Base-by-base conservation (phyloP, 2,888 invertebrate species). In the Epicampocera succincta region DNA sequence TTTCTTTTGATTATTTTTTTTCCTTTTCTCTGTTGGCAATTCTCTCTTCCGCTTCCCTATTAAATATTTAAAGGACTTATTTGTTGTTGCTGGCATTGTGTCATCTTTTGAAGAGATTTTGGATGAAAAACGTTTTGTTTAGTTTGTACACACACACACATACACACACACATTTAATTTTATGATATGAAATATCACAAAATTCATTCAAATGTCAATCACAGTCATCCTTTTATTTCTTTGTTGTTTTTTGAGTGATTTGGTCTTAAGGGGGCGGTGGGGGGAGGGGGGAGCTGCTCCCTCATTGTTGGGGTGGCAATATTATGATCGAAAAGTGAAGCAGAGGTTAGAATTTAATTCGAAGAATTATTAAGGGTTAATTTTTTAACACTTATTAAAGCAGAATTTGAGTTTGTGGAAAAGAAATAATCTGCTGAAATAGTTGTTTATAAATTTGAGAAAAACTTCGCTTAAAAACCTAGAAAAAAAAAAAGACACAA, bases 141-240 rank as follows among this genome's bases (percentile, higher is more conserved):
- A 50, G 50, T 50, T 56, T 40, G 6, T 12, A 13, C 5, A 19
- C 13, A 19, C 13, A 6, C 21, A 40, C 13, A 12, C 13, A 12
- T 48, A 4, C 19, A 11, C 12, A 11, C 12, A 12, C 13, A 5
- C 12, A 56, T 74, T 74, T 71, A 71, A 77, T 82, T 82, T 73
- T 77, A 65, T 74, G 78, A 77, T 69, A 78, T 69, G 71, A 81
- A 84, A 80, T 87, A 85, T 85, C 85, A 86, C 84, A 86, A 85
- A 87, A 86, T 86, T 86, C 86, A 87, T 87, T 87, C 85, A 85
- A 84, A 84, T 84, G 87, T 86, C 86, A 87, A 86, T 85, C 85
- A 85, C 77, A 81, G 78, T 78, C 82, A 78, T 81, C 65, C 68
- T 3, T 33, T 44, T 72, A 54, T 38, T 54, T 17, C 6, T 25